A percentile compares a stretch with the other conserved stretches of the same genome.
Evolutionary conservation across 2,888 invertebrate species (phyloP).

Genomic region (Scaptomyza parva): DNA sequence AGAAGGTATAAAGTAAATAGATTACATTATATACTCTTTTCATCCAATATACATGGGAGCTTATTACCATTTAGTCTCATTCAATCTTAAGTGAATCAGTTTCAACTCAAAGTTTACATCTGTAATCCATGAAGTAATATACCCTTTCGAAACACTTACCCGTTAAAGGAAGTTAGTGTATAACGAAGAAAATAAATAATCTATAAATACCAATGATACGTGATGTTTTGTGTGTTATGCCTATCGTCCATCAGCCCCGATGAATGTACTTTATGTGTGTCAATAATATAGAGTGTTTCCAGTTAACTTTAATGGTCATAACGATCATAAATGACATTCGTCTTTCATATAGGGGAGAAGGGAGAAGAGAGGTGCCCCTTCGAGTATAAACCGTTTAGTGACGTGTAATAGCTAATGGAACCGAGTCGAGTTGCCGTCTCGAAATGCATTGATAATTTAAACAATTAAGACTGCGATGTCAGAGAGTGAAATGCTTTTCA

Average conservation of each 20-base stretch:
- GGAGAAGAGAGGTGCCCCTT: not conserved
- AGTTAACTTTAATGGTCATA: constrained; percentile 27
- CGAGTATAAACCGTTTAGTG: constrained; percentile 33
- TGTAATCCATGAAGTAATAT: not conserved
- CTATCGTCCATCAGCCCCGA: constrained; percentile 26
- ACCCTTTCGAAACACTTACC: not conserved
- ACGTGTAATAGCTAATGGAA: constrained; percentile 45
- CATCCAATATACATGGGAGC: too few species aligned
- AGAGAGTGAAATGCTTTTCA: constrained; percentile 55
- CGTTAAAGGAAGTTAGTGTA: not conserved
- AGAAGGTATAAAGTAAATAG: not conserved
- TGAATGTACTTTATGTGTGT: constrained; percentile 42
- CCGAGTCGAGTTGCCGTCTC: constrained; percentile 4
- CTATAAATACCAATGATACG: constrained; percentile 56
- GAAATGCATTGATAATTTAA: constrained; percentile 28
- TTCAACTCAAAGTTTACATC: not conserved
- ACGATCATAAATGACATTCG: constrained; percentile 25
- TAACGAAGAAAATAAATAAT: not conserved
- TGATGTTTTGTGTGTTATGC: constrained; percentile 36
- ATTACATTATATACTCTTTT: too few species aligned
- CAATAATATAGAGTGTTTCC: constrained; percentile 38
- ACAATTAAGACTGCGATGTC: constrained; percentile 40
- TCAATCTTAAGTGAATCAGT: too few species aligned
- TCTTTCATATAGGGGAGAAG: not conserved
- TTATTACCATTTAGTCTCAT: too few species aligned